Evolutionary conservation across 2,888 invertebrate genomes (phyloP).

Genomic region (Calameuta filiformis): DNA sequence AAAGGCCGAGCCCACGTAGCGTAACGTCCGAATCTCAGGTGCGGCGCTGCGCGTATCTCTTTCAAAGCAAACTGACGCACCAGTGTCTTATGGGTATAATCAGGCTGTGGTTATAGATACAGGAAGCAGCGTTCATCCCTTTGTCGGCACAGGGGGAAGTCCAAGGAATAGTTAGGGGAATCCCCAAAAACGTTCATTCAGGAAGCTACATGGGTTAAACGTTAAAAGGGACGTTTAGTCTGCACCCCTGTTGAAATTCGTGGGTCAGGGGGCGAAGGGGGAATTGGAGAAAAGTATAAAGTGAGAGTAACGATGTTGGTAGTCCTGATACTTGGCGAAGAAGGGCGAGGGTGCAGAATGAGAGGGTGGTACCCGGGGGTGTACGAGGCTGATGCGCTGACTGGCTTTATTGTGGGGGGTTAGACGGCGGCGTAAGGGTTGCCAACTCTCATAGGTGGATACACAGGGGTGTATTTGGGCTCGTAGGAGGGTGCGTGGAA

Average conservation of each 20-base stretch:
- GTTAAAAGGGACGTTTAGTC: conserved; percentile 1
- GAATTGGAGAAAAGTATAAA: not conserved
- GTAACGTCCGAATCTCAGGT: not conserved
- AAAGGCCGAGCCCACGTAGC: not conserved
- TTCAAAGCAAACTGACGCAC: not conserved
- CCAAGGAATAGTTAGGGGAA: not conserved
- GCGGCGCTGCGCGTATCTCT: not conserved
- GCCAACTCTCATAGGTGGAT: not conserved
- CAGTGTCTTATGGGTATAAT: not conserved
- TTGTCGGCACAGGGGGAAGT: not conserved
- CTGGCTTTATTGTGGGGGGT: not conserved
- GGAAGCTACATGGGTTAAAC: not conserved
- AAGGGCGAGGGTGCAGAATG: not conserved
- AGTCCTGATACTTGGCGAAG: not conserved
- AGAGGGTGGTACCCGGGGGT: not conserved
- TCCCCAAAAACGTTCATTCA: not conserved
- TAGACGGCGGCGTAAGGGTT: not conserved
- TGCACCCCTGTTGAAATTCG: not conserved
- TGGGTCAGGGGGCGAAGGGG: not conserved
- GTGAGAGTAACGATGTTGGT: not conserved
- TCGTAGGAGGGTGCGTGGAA: not conserved
- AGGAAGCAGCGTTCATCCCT: not conserved
- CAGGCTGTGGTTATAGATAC: not conserved
- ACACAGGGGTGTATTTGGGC: not conserved
- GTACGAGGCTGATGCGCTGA: not conserved